phyloP scores from a whole-genome alignment of 1,140 invertebrate species.

The Drosophila varians region DNA sequence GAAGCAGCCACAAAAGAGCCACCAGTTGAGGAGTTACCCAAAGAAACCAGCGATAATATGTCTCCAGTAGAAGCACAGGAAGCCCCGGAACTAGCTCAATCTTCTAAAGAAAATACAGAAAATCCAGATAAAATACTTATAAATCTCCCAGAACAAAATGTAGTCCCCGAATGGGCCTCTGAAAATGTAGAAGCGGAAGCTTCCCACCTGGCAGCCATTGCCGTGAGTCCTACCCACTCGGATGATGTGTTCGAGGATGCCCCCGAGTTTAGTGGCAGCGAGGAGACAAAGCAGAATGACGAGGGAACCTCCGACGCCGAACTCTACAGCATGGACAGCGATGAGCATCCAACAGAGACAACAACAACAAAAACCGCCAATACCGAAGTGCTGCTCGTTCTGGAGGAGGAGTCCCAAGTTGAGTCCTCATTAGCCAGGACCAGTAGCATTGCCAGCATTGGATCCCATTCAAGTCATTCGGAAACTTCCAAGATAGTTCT shows the following conservation, averaged over 20 bases:
- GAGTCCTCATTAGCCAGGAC: conserved; percentile 31
- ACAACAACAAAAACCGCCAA: conserved; percentile 30
- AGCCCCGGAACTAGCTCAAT: not conserved
- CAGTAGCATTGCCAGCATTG: conserved; percentile 47
- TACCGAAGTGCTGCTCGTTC: conserved; percentile 36
- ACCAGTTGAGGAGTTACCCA: not conserved
- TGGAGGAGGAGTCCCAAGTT: conserved; percentile 8
- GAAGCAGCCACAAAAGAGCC: not conserved
- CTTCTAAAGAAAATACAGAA: not conserved
- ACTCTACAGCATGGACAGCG: conserved; percentile 65
- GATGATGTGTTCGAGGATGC: conserved; percentile 74
- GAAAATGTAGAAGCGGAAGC: not conserved
- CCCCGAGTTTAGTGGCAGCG: conserved; percentile 50
- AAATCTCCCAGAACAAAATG: not conserved
- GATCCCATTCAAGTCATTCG: conserved; percentile 47
- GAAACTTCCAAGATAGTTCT: conserved; percentile 39
- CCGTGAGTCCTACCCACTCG: conserved; percentile 22
- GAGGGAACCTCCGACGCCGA: conserved; percentile 68
- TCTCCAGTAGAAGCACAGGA: too few relatives aligned
- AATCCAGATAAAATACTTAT: not conserved
- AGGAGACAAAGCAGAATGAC: conserved; percentile 21
- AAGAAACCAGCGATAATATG: too few relatives aligned
- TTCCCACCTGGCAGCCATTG: not conserved
- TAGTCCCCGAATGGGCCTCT: too few relatives aligned
- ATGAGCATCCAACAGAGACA: conserved; percentile 28